Evolutionary conservation across 2,113 vertebrate species (phyloP).

Genomic region (Hemiscyllium ocellatum): DNA sequence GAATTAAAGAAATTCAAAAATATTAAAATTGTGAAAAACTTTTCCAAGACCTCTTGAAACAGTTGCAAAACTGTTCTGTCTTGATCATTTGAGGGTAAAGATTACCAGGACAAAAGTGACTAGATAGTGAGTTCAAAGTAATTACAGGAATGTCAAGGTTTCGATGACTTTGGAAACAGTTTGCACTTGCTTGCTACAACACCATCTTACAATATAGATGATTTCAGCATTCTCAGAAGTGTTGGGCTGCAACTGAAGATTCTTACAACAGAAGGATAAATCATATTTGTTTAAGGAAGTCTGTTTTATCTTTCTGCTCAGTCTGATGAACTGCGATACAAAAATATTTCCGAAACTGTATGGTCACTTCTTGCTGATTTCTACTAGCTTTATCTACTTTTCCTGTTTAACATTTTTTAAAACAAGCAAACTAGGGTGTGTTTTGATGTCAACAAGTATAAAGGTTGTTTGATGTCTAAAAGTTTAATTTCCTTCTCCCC

Average conservation of each 20-base stretch:
- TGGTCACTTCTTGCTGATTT: neutral
- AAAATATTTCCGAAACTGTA: neutral
- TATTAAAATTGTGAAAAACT: neutral
- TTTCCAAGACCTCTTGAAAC: neutral
- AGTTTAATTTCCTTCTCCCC: conserved; percentile 10
- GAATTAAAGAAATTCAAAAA: neutral
- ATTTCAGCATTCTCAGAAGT: neutral
- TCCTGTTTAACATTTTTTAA: neutral
- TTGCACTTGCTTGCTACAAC: neutral
- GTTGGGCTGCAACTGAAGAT: neutral
- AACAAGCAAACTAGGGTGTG: neutral
- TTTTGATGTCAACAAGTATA: conserved; percentile 7
- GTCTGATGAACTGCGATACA: neutral
- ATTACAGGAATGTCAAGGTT: neutral
- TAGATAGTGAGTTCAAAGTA: neutral
- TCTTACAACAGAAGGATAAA: neutral
- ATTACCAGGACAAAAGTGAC: neutral
- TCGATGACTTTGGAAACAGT: neutral
- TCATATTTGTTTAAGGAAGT: neutral
- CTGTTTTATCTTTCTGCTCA: neutral
- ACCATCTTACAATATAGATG: neutral
- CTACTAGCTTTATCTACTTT: neutral
- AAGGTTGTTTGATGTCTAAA: neutral
- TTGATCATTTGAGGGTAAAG: neutral
- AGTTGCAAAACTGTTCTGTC: neutral